Percentiles rank a stretch among this genome's conserved stretches.
Evolutionary conservation across 2,113 vertebrate species (phyloP).

Genomic region (Dasyornis broadbenti): DNA sequence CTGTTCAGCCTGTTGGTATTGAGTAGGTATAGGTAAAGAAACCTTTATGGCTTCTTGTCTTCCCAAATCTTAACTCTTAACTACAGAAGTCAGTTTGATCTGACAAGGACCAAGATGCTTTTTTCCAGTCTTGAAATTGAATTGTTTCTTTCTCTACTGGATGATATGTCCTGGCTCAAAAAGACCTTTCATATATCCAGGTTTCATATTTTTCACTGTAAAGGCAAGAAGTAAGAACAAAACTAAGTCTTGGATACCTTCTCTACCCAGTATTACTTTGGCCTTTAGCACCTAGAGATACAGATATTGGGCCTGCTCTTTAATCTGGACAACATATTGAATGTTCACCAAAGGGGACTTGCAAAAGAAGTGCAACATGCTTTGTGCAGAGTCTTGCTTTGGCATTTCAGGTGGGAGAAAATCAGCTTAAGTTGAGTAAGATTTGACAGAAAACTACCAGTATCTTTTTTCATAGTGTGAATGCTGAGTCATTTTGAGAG

Average conservation of each 20-base stretch:
- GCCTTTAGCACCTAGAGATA: neutral
- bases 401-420: neutral
- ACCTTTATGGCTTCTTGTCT: neutral
- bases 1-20: accelerated
- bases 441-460: neutral
- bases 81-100: neutral
- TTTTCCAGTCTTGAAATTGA: neutral
- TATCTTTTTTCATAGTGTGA: neutral
- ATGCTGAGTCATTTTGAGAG: neutral
- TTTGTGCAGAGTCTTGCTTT: neutral
- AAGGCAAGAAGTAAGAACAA: neutral
- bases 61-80: neutral
- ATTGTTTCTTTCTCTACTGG: neutral
- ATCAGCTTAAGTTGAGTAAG: neutral
- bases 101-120: neutral
- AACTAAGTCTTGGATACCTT: neutral
- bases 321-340: neutral
- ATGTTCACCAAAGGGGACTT: neutral
- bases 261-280: neutral
- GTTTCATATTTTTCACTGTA: neutral
- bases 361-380: neutral
- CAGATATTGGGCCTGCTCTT: neutral
- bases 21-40: neutral
- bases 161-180: neutral
- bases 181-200: neutral